Evolutionary conservation across 2,797 vertebrate genomes (phyloP).

Genomic region (Phrynocephalus guinanensis): DNA sequence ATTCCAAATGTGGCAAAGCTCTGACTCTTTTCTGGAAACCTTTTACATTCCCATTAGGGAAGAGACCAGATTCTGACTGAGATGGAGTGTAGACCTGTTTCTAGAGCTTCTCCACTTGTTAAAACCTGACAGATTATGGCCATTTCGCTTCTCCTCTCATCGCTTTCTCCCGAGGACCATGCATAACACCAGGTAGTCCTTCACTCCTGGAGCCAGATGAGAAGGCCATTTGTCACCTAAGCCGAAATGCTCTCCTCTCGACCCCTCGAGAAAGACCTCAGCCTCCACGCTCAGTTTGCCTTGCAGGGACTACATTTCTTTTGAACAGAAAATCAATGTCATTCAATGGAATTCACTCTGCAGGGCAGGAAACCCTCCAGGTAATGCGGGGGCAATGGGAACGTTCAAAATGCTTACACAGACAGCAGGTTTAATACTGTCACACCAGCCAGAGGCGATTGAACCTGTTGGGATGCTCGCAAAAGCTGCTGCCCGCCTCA

Average conservation of each 20-base stretch:
- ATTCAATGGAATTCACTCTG: constrained; percentile 34
- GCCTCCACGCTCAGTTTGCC: not conserved
- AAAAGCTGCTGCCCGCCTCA: not conserved
- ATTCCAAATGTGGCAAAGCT: not conserved
- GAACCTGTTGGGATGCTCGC: not conserved
- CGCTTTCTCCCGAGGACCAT: not conserved
- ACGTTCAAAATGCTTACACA: constrained; percentile 17
- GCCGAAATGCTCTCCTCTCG: not conserved
- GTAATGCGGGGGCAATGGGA: not conserved
- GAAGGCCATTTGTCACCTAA: not conserved
- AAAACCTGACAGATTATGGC: not conserved
- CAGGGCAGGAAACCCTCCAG: constrained; percentile 21
- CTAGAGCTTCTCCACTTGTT: not conserved
- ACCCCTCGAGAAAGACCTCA: not conserved
- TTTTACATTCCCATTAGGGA: not conserved
- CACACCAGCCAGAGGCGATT: constrained; percentile 8
- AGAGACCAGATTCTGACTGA: not conserved
- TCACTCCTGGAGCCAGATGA: not conserved
- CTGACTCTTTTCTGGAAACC: not conserved
- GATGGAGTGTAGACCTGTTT: not conserved
- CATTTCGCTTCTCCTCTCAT: not conserved
- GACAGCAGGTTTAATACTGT: constrained; percentile 16
- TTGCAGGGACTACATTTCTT: constrained; percentile 32
- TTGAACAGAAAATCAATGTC: constrained; percentile 39
- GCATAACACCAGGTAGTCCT: not conserved